Base-by-base conservation (phyloP, 2,797 vertebrate genomes). In the Myripristis jacobus region DNA sequence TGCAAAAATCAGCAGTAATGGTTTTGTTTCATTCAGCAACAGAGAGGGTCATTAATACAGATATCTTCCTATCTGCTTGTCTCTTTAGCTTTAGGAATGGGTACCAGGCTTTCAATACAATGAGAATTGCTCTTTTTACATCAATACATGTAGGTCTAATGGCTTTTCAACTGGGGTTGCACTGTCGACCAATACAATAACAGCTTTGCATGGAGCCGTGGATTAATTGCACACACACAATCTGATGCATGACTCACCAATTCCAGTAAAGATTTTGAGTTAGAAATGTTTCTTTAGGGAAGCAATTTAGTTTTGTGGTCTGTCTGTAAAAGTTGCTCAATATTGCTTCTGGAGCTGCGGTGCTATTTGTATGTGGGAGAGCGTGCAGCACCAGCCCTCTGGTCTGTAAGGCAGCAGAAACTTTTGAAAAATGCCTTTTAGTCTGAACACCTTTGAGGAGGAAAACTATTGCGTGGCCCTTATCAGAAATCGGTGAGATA, bases 101-200 rank as follows among this genome's bases (percentile, higher is more conserved):
- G 48, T 47, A 57, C 34, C 47, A 53, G 56, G 52, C 21, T 69
- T 73, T 48, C 44, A 60, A 38, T 19, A 53, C 25, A 6, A 22
- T 19, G 34, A 41, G 21, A 41, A 24, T 6, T 1, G 16, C 71
- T 70, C 73, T 76, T 85, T 87, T 75, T 43, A 8, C 13, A 87
- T 91, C 87, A 80, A 88, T 85, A 76, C 78, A 46, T 75, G 73
- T 82, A 86, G n/a, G n/a, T n/a, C n/a, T n/a, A n/a, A 80, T 75
- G 79, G 58, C 67, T 77, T 77, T 82, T 66, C 67, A 64, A 73
- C 50, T 44, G 53, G 58, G 64, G 64, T 78, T 80, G 66, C 75
- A 70, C 73, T 86, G 58, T 44, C 46, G 74, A 75, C 88, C 78
- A 6, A 91, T 89, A 48, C n/a, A 62, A 73, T 73, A 84, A 80